Evolutionary conservation across 2,797 vertebrate genomes (phyloP).

Genomic region (Petrocephalus sullivani): DNA sequence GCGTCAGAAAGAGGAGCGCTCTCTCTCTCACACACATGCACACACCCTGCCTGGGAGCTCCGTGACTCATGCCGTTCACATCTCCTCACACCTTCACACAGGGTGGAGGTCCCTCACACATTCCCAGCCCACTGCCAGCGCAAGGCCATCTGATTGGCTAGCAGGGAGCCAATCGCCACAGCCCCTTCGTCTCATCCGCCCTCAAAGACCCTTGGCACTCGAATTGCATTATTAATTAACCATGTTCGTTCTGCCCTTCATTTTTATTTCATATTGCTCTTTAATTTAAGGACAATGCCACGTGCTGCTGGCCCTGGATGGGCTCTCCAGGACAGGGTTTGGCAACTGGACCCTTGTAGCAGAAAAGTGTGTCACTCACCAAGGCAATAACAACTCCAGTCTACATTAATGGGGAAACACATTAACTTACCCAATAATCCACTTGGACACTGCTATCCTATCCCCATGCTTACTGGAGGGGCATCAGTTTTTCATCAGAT

Average conservation of each 20-base stretch:
- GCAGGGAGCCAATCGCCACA: background rate
- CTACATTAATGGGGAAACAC: background rate
- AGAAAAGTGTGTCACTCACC: background rate
- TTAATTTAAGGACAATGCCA: background rate
- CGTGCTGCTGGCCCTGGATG: background rate
- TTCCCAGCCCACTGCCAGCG: background rate
- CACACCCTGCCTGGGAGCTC: background rate
- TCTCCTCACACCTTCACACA: background rate
- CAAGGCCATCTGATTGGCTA: background rate
- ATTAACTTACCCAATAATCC: background rate
- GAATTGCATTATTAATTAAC: background rate
- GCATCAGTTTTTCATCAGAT: background rate
- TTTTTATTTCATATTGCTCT: background rate
- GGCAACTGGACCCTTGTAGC: background rate
- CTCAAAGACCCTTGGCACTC: background rate
- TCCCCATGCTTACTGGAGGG: background rate
- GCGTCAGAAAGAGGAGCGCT: background rate
- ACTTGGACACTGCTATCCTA: background rate
- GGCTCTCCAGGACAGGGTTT: background rate
- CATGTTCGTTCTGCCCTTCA: background rate
- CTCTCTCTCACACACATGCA: background rate
- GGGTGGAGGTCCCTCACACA: background rate
- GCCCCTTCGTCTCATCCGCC: background rate
- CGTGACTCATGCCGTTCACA: background rate
- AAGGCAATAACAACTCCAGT: background rate